phyloP scores from a whole-genome alignment of 1,140 invertebrate species.

The Drosophila chauvacae region DNA sequence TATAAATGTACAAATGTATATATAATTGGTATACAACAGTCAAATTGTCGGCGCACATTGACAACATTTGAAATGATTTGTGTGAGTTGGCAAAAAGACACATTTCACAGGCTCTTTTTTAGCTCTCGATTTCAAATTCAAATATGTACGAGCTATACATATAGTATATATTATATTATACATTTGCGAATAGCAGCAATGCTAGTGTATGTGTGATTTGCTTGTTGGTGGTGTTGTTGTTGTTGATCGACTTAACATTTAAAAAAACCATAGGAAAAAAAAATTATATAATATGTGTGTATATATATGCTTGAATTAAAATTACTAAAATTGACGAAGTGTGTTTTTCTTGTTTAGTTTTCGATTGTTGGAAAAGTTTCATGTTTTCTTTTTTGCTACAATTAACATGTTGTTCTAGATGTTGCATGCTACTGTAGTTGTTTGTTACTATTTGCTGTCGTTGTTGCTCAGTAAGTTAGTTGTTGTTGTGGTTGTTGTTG shows the following conservation, averaged over 20 bases:
- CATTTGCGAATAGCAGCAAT: slow-evolving; percentile 35
- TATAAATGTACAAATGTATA: slow-evolving; percentile 50
- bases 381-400: slow-evolving; percentile 47
- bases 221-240: slow-evolving; percentile 17
- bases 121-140: slow-evolving; percentile 24
- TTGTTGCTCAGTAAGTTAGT: slow-evolving; percentile 54
- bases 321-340: slow-evolving; percentile 84
- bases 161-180: slow-evolving; percentile 42
- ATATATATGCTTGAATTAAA: slow-evolving; percentile 76
- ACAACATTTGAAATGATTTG: slow-evolving; percentile 33
- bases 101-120: slow-evolving; percentile 8
- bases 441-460: slow-evolving; percentile 39
- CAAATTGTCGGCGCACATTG: slow-evolving; percentile 27
- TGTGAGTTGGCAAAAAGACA: slow-evolving; percentile 11
- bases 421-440: slow-evolving; percentile 54
- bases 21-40: slow-evolving; percentile 41
- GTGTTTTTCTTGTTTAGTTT: slow-evolving; percentile 63
- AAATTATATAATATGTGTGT: slow-evolving; percentile 57
- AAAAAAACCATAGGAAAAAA: slow-evolving; percentile 68
- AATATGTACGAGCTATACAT: slow-evolving; percentile 26
- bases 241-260: slow-evolving; percentile 66
- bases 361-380: slow-evolving; percentile 51
- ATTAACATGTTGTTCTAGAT: slow-evolving; percentile 56
- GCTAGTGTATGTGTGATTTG: slow-evolving; percentile 43
- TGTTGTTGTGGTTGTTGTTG: slow-evolving; percentile 24